Evolutionary conservation across 2,888 invertebrate genomes (phyloP), one percentile per base, ranked within the genome.

Genomic region (Andrena bicolor): DNA sequence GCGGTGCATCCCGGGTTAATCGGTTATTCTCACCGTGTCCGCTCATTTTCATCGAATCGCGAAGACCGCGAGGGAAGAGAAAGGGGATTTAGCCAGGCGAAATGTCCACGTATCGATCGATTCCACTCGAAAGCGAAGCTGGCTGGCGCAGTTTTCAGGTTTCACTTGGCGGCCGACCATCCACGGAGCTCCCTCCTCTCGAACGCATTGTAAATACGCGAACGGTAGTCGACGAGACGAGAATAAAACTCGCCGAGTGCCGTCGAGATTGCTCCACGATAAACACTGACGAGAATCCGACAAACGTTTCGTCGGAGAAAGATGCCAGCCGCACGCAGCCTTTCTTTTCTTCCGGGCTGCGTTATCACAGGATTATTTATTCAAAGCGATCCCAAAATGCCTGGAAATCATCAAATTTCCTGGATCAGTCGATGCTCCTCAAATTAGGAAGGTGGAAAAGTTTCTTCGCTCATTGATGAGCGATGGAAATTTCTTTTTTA

Each of bases 91-190:
- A 26, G 68, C 53, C 53, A 49, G 64, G 82, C 78, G 78, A 86
- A 83, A 85, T 63, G 78, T 56, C 78, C 80, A 61, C 75, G 80
- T 76, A 83, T 83, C 83, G 83, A 86, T 85, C 85, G 85, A 86
- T 86, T 28, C 61, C 56, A 53, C 81, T 84, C 77, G 85, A 85
- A 85, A 85, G 81, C 68, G 80, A 80, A 75, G 84, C 81, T 73
- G 83, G 64, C 76, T 66, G 72, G 35, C 64, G 85, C 83, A 85
- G 72, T 86, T 86, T 86, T 85, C 82, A 82, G 84, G 86, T 81
- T 86, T 86, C 85, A 66, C 81, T 85, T 56, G 76, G 56, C 81
- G 70, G 72, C 63, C 80, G 51, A 35, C 58, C 66, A 70, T 71
- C 51, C 58, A 48, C 7, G 16, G 61, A 69, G 77, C 26, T n/a